Base-by-base conservation (phyloP, 2,797 vertebrate genomes). In the Sebastes iracundus region DNA sequence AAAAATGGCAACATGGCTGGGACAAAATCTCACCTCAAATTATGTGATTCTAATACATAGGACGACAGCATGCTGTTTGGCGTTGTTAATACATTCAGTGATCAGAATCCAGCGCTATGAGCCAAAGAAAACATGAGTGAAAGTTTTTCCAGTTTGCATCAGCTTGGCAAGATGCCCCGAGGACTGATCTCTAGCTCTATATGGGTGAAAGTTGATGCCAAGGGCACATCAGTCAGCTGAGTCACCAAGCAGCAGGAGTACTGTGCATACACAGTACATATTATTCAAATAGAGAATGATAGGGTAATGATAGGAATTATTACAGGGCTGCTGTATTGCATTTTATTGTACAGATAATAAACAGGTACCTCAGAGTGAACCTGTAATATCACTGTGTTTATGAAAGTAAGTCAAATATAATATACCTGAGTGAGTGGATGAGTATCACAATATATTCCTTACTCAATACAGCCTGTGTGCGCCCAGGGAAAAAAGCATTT, bases 131-230 rank as follows among this genome's bases (percentile, higher is more conserved):
- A 18, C 33, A 62, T 0, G 6, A 30, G 22, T 38, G 7, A 14
- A 25, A 7, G 9, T 42, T 42, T 80, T 58, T 35, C 49, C 30
- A n/a, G 10, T 38, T 35, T 52, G 11, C 33, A 72, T 3, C 20
- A 7, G 65, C 9, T 30, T n/a, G 59, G 46, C 18, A 2, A 25
- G 25, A 25, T 1, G 20, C 81, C 28, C 20, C n/a, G 5, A 32
- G 8, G 20, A 16, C 28, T n/a, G 9, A 32, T 52, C 59, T 23
- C 27, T 6, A 52, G 27, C 12, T 46, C 53, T 27, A 79, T 22
- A 58, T 79, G 63, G 68, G 76, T 69, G 33, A 86, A 32, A 82
- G 72, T 72, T 79, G 30, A 25, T 4, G 23, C 27, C 71, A 73
- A 80, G 65, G 71, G 22, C 56, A 63, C 9, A 23, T 22, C 62